These are phyloP conservation scores for Osedax fenrisi DNA, from an alignment of 2,888 invertebrate genomes.

Conservation along the genomic window DNA sequence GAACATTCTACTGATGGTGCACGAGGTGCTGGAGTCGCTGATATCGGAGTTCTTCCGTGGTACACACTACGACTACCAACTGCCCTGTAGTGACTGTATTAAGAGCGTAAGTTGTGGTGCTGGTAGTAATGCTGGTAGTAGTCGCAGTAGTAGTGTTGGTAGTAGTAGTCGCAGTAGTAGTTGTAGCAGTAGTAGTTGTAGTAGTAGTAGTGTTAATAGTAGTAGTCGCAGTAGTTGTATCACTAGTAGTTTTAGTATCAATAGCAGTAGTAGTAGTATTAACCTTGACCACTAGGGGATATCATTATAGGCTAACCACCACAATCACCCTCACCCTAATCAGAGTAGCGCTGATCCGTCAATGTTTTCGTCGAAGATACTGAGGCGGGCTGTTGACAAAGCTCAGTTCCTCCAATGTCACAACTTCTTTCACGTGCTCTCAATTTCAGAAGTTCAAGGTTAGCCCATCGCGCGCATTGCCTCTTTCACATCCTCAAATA, in stretches of 20 bases:
- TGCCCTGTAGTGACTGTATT: slow-evolving; percentile 47
- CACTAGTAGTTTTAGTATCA: too few species aligned
- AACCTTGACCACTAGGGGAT: too few species aligned
- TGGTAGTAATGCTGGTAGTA: too few species aligned
- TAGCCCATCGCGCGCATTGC: too few species aligned
- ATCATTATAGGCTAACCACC: too few species aligned
- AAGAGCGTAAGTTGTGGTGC: slow-evolving; percentile 39
- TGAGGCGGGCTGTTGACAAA: slow-evolving; percentile 36
- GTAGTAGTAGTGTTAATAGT: too few species aligned
- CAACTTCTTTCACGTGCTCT: slow-evolving; percentile 37
- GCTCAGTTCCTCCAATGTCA: slow-evolving; percentile 39
- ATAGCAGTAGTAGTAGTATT: too few species aligned
- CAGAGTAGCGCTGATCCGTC: slow-evolving; percentile 31
- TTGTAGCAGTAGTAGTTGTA: too few species aligned
- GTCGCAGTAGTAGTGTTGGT: too few species aligned
- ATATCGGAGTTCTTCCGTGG: slow-evolving; percentile 47
- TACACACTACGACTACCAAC: slow-evolving; percentile 45
- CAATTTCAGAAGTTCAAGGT: slow-evolving; percentile 36
- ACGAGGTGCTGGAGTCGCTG: slow-evolving; percentile 48
- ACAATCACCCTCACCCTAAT: too few species aligned
- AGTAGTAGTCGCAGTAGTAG: too few species aligned
- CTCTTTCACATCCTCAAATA: not conserved
- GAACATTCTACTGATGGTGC: slow-evolving; percentile 47
- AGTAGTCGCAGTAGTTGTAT: too few species aligned
- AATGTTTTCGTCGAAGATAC: slow-evolving; percentile 37